These are phyloP conservation scores for Microctenopoma stevenorrisi DNA, from an alignment of 2,797 vertebrate species.

Conservation along the genomic window DNA sequence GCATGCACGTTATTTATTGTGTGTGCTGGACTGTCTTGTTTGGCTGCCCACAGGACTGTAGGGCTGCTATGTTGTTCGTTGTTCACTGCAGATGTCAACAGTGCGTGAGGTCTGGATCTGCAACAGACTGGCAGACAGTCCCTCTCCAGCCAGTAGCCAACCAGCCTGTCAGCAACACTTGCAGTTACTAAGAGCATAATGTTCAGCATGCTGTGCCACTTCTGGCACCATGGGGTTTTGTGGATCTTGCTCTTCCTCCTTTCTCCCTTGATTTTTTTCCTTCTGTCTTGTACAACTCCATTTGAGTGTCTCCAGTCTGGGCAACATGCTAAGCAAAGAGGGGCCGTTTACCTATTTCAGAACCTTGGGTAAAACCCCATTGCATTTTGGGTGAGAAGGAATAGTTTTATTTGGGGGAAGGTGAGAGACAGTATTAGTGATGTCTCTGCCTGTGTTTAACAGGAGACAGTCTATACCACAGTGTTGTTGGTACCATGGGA, in stretches of 20 bases:
- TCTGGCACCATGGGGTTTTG: slow-evolving; percentile 63
- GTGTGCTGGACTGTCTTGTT: slow-evolving; percentile 61
- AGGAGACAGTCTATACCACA: slow-evolving; percentile 84
- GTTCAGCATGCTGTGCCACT: slow-evolving; percentile 77
- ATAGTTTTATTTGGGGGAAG: slow-evolving; percentile 43
- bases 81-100: slow-evolving; percentile 75
- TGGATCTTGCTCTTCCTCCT: slow-evolving; percentile 60
- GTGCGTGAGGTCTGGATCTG: slow-evolving; percentile 77
- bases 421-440: slow-evolving; percentile 45
- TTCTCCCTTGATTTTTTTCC: slow-evolving; percentile 54
- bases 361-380: slow-evolving; percentile 57
- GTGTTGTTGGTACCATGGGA: slow-evolving; percentile 88
- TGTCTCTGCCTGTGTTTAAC: slow-evolving; percentile 53
- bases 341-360: slow-evolving; percentile 61
- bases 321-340: slow-evolving; percentile 76
- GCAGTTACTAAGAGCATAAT: slow-evolving; percentile 80
- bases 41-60: slow-evolving; percentile 64
- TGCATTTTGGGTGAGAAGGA: slow-evolving; percentile 63
- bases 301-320: slow-evolving; percentile 65
- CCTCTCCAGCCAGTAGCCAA: slow-evolving; percentile 80
- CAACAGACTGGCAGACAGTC: slow-evolving; percentile 78
- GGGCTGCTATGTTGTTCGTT: slow-evolving; percentile 72
- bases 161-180: slow-evolving; percentile 81
- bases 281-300: slow-evolving; percentile 59
- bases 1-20: slow-evolving; percentile 84